phyloP scores from a whole-genome alignment of 1,140 invertebrate genomes.

The Achroia grisella region DNA sequence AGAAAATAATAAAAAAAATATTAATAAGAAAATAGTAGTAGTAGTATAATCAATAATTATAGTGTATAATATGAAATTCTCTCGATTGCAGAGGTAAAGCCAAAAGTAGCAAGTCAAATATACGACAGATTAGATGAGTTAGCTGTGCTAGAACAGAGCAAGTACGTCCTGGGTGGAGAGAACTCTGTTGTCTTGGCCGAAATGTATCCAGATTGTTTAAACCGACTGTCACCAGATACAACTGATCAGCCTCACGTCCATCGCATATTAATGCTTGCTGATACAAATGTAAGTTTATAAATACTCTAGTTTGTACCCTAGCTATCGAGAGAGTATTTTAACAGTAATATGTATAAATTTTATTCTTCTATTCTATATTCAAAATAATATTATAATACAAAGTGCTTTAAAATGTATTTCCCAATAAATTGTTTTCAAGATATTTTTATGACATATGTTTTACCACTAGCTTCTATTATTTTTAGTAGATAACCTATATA shows the following conservation, averaged over 20 bases:
- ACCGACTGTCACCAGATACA: constrained; percentile 51
- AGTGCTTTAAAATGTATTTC: too few species aligned
- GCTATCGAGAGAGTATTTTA: too few species aligned
- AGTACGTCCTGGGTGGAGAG: constrained; percentile 36
- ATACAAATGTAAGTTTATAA: constrained; percentile 49
- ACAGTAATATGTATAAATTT: too few species aligned
- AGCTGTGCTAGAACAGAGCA: constrained; percentile 31
- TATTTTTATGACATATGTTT: too few species aligned
- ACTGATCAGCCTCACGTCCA: constrained; percentile 53
- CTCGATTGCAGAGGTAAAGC: constrained; percentile 48
- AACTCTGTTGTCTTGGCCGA: constrained; percentile 45
- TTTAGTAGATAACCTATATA: too few species aligned
- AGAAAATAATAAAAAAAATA: too few species aligned
- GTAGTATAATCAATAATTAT: background rate
- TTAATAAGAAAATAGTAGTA: too few species aligned
- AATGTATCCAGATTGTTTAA: constrained; percentile 57
- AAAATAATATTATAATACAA: too few species aligned
- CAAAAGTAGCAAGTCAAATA: constrained; percentile 35
- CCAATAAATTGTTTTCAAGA: too few species aligned
- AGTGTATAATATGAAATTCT: background rate
- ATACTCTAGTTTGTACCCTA: too few species aligned
- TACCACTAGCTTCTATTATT: too few species aligned
- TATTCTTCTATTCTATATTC: too few species aligned
- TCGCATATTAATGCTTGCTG: constrained; percentile 58
- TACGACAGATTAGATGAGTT: constrained; percentile 50